Evolutionary conservation across 2,797 vertebrate genomes (phyloP), one percentile per base, ranked within the genome.

Genomic region (Australoheros facetus): DNA sequence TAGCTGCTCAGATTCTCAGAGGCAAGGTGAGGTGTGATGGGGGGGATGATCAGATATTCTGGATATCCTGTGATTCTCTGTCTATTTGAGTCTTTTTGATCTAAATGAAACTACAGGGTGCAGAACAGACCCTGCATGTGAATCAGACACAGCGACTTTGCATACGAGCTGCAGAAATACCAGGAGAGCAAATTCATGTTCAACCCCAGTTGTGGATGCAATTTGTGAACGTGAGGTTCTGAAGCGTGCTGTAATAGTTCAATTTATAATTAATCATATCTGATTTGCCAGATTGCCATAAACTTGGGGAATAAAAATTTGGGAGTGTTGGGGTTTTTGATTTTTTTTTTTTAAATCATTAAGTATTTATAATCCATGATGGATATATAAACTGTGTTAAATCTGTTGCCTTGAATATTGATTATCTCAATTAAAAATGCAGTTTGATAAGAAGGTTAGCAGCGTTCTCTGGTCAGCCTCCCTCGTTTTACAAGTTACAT

Each of bases 381-480:
- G 96, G 96, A 96, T 97, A 95, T 96, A 96, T 97, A 97, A 97
- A 95, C 91, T 94, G 75, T 89, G 91, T 93, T 93, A 93, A 96
- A 94, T 91, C 89, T 80, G 89, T 91, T 79, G 89, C 91, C 91
- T 96, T 97, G 96, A 98, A 97, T 98, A 98, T 98, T 97, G 97
- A 98, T 97, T 97, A 96, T 95, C 89, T 94, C 95, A 97, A 97
- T 99, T 97, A 97, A 97, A 97, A 97, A 98, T 97, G 96, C 93
- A 88, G 95, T 96, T 96, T 95, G 93, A 95, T 93, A 78, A 74
- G 86, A 80, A 90, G 86, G 90, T 92, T 89, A 84, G 80, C 81
- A 77, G 90, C 79, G 37, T 88, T 82, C 73, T 88, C 62, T 86
- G 92, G 90, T 92, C 93, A 93, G 62, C 78, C 75, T 69, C 75